phyloP scores from a whole-genome alignment of 2,797 vertebrate genomes.

The Vultur gryphus region DNA sequence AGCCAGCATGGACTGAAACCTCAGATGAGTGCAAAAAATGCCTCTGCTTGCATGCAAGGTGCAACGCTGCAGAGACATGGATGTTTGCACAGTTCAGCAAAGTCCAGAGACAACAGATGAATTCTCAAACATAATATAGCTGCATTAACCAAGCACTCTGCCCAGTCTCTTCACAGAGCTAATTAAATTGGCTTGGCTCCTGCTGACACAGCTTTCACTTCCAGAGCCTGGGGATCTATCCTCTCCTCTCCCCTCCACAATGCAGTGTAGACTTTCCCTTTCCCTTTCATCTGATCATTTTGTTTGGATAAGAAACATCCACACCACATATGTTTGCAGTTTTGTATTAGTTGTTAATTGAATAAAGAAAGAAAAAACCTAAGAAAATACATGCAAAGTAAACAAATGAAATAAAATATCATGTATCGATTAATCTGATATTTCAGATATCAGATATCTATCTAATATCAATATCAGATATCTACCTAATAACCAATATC shows the following conservation, averaged over 20 bases:
- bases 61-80: background rate
- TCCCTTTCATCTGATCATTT: background rate
- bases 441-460: background rate
- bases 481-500: background rate
- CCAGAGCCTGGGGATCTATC: background rate
- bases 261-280: background rate
- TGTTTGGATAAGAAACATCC: background rate
- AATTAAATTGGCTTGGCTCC: constrained; percentile 2
- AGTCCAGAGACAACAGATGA: background rate
- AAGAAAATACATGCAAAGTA: background rate
- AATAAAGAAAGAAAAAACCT: background rate
- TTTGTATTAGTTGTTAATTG: background rate
- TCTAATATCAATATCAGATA: background rate
- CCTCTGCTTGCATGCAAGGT: background rate
- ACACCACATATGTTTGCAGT: background rate
- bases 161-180: background rate
- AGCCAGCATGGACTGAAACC: background rate
- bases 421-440: background rate
- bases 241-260: background rate
- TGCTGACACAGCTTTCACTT: constrained; percentile 11
- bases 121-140: background rate
- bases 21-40: background rate
- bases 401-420: background rate
- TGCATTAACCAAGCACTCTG: background rate
- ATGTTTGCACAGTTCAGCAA: background rate